Evolutionary conservation across 2,797 vertebrate species (phyloP), one percentile per base, ranked within the genome.

Genomic region (Rhinophrynus dorsalis): DNA sequence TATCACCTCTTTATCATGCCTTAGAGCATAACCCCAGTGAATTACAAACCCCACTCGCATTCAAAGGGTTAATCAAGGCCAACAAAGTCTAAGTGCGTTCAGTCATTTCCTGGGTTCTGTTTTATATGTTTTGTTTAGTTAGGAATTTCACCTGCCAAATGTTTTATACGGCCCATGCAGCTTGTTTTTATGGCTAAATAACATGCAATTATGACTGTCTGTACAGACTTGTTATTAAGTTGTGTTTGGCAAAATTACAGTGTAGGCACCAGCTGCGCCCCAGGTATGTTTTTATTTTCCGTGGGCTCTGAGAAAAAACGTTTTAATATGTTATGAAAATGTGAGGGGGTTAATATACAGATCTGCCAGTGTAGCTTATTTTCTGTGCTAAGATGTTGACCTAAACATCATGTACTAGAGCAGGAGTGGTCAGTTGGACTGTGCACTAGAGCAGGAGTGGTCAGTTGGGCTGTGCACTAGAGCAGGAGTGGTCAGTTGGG

Each of bases 121-220:
- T 10, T 50, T n/a, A 12, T 50, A n/a, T n/a, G n/a, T n/a, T n/a
- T n/a, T n/a, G n/a, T 52, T 52, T 52, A 13, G 50, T 52, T 30
- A 18, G 12, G 5, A 18, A 32, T 61, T 54, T 44, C 35, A 67
- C 33, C 47, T 17, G 35, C 47, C 7, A 35, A n/a, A 18, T 38
- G 23, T 60, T 29, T 38, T 30, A 50, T 40, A 50, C 24, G 20
- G 12, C 18, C 24, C 38, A 17, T 27, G 33, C 33, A 38, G 13
- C n/a, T 9, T 59, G 17, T 68, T 68, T 4, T 68, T 68, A 52
- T 24, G 37, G 17, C 18, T 35, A 45, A 50, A 51, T 59, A 51
- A 59, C 66, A 17, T 60, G 44, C 24, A 51, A 60, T 68, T 68
- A 68, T 18, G 11, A 18, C 47, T 20, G 40, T 67, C 32, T 60